Base-by-base conservation (phyloP, 2,888 invertebrate genomes). In the Serripes groenlandicus region DNA sequence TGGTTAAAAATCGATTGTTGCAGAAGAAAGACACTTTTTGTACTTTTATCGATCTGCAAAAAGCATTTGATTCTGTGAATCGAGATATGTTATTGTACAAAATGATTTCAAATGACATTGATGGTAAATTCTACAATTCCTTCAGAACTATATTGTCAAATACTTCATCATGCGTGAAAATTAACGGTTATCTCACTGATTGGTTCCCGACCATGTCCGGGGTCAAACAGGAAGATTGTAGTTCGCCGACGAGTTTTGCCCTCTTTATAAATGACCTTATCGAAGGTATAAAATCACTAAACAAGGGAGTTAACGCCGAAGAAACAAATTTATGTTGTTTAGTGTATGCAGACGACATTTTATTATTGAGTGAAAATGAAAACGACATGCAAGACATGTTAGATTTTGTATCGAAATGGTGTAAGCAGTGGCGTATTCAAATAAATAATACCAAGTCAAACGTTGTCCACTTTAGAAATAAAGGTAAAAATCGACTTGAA, bases 1-100 rank as follows among this genome's bases (percentile, higher is more conserved):
- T 83, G n/a, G 21, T 78, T 21, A 32, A 37, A 34, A 75, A 78
- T 34, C n/a, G n/a, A n/a, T n/a, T n/a, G n/a, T n/a, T n/a, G n/a
- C n/a, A n/a, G n/a, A 58, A 74, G 23, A 49, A 60, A 26, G 23
- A 56, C 9, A 35, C 70, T 15, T 71, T 52, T 42, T 56, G 75
- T 18, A 71, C 80, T 21, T 71, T 49, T 37, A 80, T 70, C 3
- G 80, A 69, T n/a, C n/a, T n/a, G n/a, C n/a, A 66, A 30, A 64
- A 64, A 7, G 23, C 34, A 15, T 75, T 78, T 66, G 78, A 82
- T 56, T 75, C n/a, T 26, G 42, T 79, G 0, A 60, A 79, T 23
- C 21, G 76, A n/a, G 79, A 79, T 30, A 42, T 83, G 72, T 21
- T 83, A 11, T 56, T 83, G 62, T 75, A 79, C 42, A 83, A 83